These are phyloP conservation scores for Heteractis magnifica DNA, from an alignment of 92 coral and sea anemone genomes.

Conservation along the genomic window DNA sequence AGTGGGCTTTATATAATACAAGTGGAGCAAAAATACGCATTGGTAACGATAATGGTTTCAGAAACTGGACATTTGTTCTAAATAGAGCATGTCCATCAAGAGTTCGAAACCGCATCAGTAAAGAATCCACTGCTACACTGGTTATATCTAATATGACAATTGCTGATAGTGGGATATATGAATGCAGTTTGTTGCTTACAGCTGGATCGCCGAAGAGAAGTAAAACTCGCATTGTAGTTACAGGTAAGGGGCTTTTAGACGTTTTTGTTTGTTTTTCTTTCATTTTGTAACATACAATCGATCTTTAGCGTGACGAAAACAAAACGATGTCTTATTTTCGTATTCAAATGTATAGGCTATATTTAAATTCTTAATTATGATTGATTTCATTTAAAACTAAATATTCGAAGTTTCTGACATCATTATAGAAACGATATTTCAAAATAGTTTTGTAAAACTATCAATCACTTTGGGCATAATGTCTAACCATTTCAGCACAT, in stretches of 20 bases:
- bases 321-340: no score
- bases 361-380: no score
- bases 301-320: no score
- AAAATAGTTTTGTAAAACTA: no score
- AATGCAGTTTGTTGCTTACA: not conserved
- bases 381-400: no score
- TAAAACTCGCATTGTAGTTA: not conserved
- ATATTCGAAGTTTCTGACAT: no score
- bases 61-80: not conserved
- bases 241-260: not conserved
- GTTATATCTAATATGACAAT: not conserved
- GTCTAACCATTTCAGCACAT: no score
- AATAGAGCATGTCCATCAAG: not conserved
- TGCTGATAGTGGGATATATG: conserved; percentile 1
- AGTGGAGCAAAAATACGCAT: not conserved
- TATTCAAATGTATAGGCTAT: no score
- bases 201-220: not conserved
- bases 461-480: no score
- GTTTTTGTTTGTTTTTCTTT: no score
- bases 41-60: not conserved
- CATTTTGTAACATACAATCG: no score
- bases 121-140: not conserved
- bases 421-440: no score
- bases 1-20: not conserved
- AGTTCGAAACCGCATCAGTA: not conserved